A percentile compares a stretch with the other conserved stretches of the same genome.
phyloP scores from a whole-genome alignment of 2,888 invertebrate genomes.

The Nebria salina region DNA sequence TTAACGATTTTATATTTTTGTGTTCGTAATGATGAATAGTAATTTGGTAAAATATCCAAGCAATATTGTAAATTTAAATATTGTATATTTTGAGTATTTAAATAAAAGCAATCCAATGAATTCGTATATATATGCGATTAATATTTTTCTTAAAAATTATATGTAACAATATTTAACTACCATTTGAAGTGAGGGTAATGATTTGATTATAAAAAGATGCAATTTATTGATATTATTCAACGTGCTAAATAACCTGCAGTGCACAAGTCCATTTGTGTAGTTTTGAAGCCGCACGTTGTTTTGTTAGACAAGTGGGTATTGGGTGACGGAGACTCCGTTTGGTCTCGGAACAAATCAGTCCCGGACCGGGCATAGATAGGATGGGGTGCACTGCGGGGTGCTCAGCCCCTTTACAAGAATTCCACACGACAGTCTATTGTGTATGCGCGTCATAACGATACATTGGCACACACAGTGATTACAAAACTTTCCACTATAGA shows the following conservation, averaged over 20 bases:
- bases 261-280: neutral
- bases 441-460: slow-evolving; percentile 49
- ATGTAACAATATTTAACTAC: too few species aligned
- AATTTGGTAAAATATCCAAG: too few species aligned
- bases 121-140: too few species aligned
- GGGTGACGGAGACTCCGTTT: slow-evolving; percentile 29
- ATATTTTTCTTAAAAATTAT: too few species aligned
- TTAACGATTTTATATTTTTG: too few species aligned
- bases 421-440: slow-evolving; percentile 50
- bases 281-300: slow-evolving; percentile 23
- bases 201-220: too few species aligned
- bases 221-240: neutral
- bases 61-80: too few species aligned
- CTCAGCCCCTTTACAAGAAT: slow-evolving; percentile 51
- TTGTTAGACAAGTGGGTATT: slow-evolving; percentile 38
- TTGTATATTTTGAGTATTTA: too few species aligned
- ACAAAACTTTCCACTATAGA: slow-evolving; percentile 27
- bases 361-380: neutral
- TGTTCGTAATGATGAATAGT: too few species aligned
- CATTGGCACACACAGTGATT: slow-evolving; percentile 45
- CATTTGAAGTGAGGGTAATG: too few species aligned
- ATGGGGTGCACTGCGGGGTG: slow-evolving; percentile 46
- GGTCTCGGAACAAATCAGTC: slow-evolving; percentile 49
- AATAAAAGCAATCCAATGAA: too few species aligned
- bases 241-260: neutral